Evolutionary conservation across 2,113 vertebrate species (phyloP).

Genomic region (Prunella himalayana): DNA sequence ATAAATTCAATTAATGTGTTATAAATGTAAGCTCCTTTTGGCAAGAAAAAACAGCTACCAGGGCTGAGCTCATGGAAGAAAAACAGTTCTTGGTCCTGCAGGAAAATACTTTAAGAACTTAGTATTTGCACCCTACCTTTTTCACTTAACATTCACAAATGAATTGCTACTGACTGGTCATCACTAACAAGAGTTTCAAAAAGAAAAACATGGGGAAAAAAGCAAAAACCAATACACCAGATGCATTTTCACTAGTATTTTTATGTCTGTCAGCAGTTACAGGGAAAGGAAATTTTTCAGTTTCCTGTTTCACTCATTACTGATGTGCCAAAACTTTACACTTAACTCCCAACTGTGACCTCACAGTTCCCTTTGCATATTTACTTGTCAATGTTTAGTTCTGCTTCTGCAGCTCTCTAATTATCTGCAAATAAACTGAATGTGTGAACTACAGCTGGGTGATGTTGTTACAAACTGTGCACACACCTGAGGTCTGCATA

Average conservation of each 20-base stretch:
- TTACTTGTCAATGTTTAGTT: neutral
- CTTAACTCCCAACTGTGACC: neutral
- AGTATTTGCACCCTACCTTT: slow-evolving; percentile 55
- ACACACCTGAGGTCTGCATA: neutral
- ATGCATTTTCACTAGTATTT: neutral
- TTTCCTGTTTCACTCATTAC: neutral
- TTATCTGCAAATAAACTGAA: neutral
- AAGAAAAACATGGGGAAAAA: neutral
- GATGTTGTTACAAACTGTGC: neutral
- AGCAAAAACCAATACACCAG: neutral
- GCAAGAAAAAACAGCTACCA: slow-evolving; percentile 97
- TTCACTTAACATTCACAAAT: neutral
- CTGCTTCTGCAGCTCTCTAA: neutral
- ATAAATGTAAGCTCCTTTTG: slow-evolving; percentile 94
- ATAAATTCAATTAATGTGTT: slow-evolving; percentile 91
- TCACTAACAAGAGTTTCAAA: neutral
- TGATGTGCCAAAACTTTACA: neutral
- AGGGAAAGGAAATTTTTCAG: neutral
- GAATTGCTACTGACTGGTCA: neutral
- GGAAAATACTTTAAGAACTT: slow-evolving; percentile 69
- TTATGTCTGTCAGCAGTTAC: neutral
- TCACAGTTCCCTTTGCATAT: neutral
- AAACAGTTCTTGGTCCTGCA: slow-evolving; percentile 95
- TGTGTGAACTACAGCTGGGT: neutral
- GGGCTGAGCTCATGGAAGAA: slow-evolving; percentile 99